Evolutionary conservation across 2,797 vertebrate genomes (phyloP).

Genomic region (Chaenodraco wilsoni): DNA sequence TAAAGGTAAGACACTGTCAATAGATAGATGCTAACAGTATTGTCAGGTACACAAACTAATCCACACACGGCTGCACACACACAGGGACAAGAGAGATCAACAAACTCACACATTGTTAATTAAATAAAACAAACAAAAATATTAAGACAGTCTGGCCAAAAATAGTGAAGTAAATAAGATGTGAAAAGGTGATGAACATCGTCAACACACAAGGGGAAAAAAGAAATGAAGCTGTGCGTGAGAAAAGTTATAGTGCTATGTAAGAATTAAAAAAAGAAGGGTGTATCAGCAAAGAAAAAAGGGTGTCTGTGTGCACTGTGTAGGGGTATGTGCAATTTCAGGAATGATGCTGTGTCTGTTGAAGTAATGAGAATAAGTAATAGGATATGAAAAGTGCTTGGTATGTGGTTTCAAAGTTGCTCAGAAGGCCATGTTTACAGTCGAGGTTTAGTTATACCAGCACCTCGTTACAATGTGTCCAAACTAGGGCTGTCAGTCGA

Average conservation of each 20-base stretch:
- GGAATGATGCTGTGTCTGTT: slow-evolving; percentile 12
- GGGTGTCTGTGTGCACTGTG: slow-evolving; percentile 19
- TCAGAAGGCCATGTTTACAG: slow-evolving; percentile 69
- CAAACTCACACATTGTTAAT: slow-evolving; percentile 27
- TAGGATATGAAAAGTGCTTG: slow-evolving; percentile 30
- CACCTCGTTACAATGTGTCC: slow-evolving; percentile 6
- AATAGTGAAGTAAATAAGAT: slow-evolving; percentile 40
- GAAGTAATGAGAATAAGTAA: slow-evolving; percentile 47
- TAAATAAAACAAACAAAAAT: slow-evolving; percentile 35
- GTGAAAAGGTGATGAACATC: slow-evolving; percentile 50
- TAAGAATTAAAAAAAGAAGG: slow-evolving; percentile 36
- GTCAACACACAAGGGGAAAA: slow-evolving; percentile 49
- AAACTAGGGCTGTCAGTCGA: no score
- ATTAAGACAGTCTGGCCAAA: slow-evolving; percentile 43
- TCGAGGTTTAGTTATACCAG: slow-evolving; percentile 66
- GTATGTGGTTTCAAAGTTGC: slow-evolving; percentile 45
- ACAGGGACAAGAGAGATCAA: slow-evolving; percentile 40
- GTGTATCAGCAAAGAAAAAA: slow-evolving; percentile 33
- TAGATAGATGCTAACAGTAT: slow-evolving; percentile 30
- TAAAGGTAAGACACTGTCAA: slow-evolving; percentile 45
- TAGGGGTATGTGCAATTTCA: slow-evolving; percentile 22
- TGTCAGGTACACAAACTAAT: slow-evolving; percentile 32
- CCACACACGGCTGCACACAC: slow-evolving; percentile 33
- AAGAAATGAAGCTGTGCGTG: slow-evolving; percentile 39
- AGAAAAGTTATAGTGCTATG: slow-evolving; percentile 44